Conservation (phyloP, 2,797 vertebrate genomes). For the Botia almorhae region DNA sequence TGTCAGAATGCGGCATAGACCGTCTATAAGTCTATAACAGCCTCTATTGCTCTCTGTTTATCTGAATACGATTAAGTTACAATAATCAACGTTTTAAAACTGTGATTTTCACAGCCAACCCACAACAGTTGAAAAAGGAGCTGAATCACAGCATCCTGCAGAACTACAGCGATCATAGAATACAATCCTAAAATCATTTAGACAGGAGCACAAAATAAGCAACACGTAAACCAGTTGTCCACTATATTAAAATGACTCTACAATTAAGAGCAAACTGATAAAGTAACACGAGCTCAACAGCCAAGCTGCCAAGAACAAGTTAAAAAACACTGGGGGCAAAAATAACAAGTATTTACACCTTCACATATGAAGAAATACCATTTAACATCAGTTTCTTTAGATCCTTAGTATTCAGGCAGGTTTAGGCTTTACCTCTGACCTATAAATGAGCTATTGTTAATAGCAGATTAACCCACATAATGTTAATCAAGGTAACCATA, state of each 20-base stretch:
- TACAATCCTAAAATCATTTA: not conserved
- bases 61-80: not conserved
- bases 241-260: slow-evolving; percentile 66
- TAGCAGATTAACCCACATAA: not conserved
- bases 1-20: not conserved
- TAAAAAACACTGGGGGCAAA: slow-evolving; percentile 54
- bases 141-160: not conserved
- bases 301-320: slow-evolving; percentile 69
- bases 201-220: not conserved
- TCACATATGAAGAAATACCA: slow-evolving; percentile 35
- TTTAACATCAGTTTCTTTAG: slow-evolving; percentile 22
- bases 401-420: not conserved
- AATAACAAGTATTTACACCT: slow-evolving; percentile 57
- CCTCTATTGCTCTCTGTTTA: slow-evolving; percentile 3
- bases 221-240: slow-evolving; percentile 19
- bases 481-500: not conserved
- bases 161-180: not conserved
- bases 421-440: slow-evolving; percentile 9
- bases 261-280: slow-evolving; percentile 46
- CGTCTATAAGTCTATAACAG: slow-evolving; percentile 57
- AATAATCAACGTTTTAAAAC: not conserved
- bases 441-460: not conserved
- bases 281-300: slow-evolving; percentile 58
- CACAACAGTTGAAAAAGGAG: not conserved
- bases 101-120: slow-evolving; percentile 6